Conservation (phyloP, 2,797 vertebrate species). For the Ctenochaetus hawaiiensis region DNA sequence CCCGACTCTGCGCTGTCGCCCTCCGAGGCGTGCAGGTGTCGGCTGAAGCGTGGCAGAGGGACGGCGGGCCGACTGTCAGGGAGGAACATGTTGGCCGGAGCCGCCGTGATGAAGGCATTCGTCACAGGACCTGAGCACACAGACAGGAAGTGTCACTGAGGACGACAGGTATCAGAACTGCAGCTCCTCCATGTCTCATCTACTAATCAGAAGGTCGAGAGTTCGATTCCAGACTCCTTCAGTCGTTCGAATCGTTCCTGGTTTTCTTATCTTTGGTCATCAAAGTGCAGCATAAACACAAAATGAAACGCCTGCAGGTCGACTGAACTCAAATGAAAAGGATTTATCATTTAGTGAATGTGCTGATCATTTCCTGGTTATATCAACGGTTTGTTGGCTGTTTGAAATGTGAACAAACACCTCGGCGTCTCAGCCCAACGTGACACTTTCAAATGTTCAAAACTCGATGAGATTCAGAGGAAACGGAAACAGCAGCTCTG, state of each 20-base stretch:
- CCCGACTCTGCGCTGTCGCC: slow-evolving; percentile 80
- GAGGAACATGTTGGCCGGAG: slow-evolving; percentile 90
- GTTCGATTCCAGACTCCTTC: too few relatives aligned
- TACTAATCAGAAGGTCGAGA: too few relatives aligned
- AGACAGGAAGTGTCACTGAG: background rate
- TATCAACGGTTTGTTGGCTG: background rate
- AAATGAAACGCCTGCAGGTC: too few relatives aligned
- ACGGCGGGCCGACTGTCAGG: slow-evolving; percentile 90
- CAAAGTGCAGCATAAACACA: too few relatives aligned
- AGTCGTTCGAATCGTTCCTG: too few relatives aligned
- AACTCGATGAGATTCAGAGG: background rate
- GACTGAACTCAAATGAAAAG: too few relatives aligned
- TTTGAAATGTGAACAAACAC: background rate
- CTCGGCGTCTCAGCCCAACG: background rate
- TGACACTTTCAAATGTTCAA: background rate
- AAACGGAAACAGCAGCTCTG: background rate
- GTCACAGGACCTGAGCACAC: slow-evolving; percentile 71
- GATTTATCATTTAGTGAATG: background rate
- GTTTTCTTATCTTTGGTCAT: too few relatives aligned
- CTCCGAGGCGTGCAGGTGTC: slow-evolving; percentile 88
- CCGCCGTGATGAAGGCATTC: slow-evolving; percentile 67
- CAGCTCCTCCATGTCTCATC: too few relatives aligned
- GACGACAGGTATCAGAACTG: too few relatives aligned
- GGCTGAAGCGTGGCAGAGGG: slow-evolving; percentile 91
- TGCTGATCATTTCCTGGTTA: background rate